Conservation (phyloP, 2,113 vertebrate species). For the Macaca fascicularis region T2T-MFA8v1.1 NC_088391.1:60168001-60168500, state of each 20-base stretch:
- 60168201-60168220: no score
- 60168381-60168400: neutral
- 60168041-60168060: no score
- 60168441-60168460: neutral
- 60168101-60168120: no score
- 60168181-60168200: no score
- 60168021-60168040: no score
- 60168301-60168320: neutral
- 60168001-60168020: no score
- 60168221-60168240: neutral
- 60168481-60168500: neutral
- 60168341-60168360: neutral
- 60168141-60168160: no score
- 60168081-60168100: no score
- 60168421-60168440: neutral
- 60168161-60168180: no score
- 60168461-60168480: neutral
- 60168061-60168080: no score
- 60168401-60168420: neutral
- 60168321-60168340: neutral
- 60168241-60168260: neutral
- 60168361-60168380: neutral
- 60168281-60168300: neutral
- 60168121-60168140: no score
- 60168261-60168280: neutral